Base-by-base conservation (phyloP, 2,113 vertebrate genomes). In the Perognathus longimembris region DNA sequence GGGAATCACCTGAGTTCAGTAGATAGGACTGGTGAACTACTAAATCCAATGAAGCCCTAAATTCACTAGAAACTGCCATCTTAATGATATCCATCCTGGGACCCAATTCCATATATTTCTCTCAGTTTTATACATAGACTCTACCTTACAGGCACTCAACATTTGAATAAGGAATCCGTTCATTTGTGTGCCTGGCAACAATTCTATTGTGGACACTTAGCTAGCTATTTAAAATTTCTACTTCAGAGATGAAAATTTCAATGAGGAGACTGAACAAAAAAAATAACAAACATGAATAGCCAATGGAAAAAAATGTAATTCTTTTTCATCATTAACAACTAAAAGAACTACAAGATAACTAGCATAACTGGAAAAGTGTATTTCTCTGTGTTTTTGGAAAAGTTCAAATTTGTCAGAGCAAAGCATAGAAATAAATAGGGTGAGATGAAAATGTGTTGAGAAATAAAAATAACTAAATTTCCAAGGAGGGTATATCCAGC, bases 201-300 rank as follows among this genome's bases (percentile, higher is more conserved):
- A 38, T 40, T 61, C 89, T 77, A 69, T 17, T 70, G 81, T 85
- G 81, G 70, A 69, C 54, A 81, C 34, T 45, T 61, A 75, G 50
- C 50, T 34, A 82, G 93, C 64, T 85, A 70, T 89, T 78, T 95
- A 66, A 94, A 95, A 85, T 42, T 32, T 24, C 84, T 67, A 12
- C 54, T 95, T 89, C 34, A 59, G 77, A 86, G 71, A 93, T 74
- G 57, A 87, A 93, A 93, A 93, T 64, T 61, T 70, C 70, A 93
- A 34, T 66, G 50, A 87, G n/a, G 36, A 79, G 80, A 86, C 59
- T 26, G 38, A 88, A 89, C 93, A 38, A 34, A 92, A 34, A 92
- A 64, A 54, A 77, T 1, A 80, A 90, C 86, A 88, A 86, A 78
- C 32, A 89, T 42, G 38, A 76, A 80, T 38, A 79, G 15, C 36